These are phyloP conservation scores for Monomorium pharaonis DNA, from an alignment of 1,140 invertebrate genomes.

Conservation along the genomic window DNA sequence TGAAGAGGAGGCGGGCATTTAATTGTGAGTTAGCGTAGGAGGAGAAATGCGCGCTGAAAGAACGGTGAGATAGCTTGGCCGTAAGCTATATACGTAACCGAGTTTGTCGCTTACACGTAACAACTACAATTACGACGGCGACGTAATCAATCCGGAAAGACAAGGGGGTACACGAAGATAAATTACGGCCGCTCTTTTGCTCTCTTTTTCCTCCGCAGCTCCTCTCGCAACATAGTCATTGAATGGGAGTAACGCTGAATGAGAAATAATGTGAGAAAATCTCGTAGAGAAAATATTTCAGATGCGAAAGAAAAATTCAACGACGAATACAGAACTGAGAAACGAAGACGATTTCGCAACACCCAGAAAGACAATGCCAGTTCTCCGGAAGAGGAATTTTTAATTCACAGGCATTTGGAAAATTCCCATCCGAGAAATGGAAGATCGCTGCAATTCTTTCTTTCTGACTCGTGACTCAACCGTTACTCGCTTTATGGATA, in stretches of 20 bases:
- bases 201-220: background rate
- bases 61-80: constrained; percentile 16
- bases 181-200: background rate
- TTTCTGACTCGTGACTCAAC: background rate
- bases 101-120: constrained; percentile 42
- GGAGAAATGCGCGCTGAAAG: constrained; percentile 14
- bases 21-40: constrained; percentile 60
- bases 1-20: constrained; percentile 59
- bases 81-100: constrained; percentile 47
- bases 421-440: background rate
- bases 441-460: background rate
- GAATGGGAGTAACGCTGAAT: background rate
- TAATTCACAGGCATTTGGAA: background rate
- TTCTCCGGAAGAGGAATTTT: background rate
- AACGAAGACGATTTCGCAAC: background rate
- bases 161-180: constrained; percentile 18
- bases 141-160: constrained; percentile 54
- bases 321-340: background rate
- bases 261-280: background rate
- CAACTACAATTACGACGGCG: constrained; percentile 41
- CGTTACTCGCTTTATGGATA: background rate
- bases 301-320: background rate
- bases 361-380: background rate
- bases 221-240: background rate
- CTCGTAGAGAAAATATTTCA: background rate